Base-by-base conservation (phyloP, 37 sponge, comb jelly and placozoan species). In the Amphimedon queenslandica region DNA sequence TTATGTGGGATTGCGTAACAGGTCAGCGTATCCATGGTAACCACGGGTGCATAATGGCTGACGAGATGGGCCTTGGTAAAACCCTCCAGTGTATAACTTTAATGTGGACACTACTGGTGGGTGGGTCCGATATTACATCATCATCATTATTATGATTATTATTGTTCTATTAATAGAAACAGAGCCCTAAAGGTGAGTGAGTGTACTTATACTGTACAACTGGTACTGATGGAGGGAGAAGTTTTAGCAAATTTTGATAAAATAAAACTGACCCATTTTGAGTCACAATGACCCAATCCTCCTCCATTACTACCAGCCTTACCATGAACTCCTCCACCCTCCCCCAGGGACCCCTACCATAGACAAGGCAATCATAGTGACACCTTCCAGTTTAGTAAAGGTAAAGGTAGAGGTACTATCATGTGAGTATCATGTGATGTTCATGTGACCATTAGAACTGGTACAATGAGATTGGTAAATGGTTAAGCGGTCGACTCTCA, bases 51-150 rank as follows among this genome's bases (percentile, higher is more conserved):
- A 90, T 96, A 47, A 96, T 96, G 97, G 97, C 97, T 16, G 97
- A 96, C 61, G 97, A 96, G 57, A 96, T 93, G 94, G 98, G 98
- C 5, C 87, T 97, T 34, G 98, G 98, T 4, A 97, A 97, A 81
- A 97, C 98, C 6, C 79, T 97, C 31, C 98, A 97, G 71, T 97
- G 98, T 69, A 93, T 97, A 56, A 71, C 94, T 16, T 70, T 97
- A 31, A 79, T 93, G 40, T 97, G 98, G 98, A 97, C 98, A 6
- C 64, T 97, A 2, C 70, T 97, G 76, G 86, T 87, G 25, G 64
- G 73, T 67, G 8, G 53, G n/a, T n/a, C n/a, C n/a, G n/a, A n/a
- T n/a, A n/a, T n/a, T n/a, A n/a, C 8, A 13, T 47, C 8, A 47
- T 47, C 13, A 47, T 47, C 13, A 47, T 18, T 47, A 18, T 18